These are phyloP conservation scores for Meiosimyza platycephala DNA, from an alignment of 2,888 invertebrate species.

Conservation along the genomic window DNA sequence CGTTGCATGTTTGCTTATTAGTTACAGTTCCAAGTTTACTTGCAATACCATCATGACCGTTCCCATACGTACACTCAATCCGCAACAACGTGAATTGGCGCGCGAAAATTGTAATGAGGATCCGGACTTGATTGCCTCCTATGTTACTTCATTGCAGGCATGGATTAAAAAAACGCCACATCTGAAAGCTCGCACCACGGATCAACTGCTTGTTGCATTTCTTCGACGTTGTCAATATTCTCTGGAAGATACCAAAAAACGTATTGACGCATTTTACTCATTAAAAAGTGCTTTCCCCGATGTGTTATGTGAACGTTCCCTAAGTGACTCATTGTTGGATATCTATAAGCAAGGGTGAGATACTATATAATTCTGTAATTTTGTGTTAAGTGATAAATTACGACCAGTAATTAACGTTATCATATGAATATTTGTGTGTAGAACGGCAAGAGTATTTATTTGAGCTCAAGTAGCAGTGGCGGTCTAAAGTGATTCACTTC, in stretches of 20 bases:
- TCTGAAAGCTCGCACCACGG: conserved; percentile 50
- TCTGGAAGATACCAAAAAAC: conserved; percentile 55
- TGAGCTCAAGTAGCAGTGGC: too few relatives aligned
- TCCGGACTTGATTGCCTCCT: conserved; percentile 40
- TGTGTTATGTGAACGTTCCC: conserved; percentile 50
- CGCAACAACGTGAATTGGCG: conserved; percentile 49
- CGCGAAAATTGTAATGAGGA: conserved; percentile 55
- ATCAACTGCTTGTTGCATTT: conserved; percentile 52
- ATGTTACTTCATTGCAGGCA: conserved; percentile 46
- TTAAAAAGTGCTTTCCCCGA: conserved; percentile 54
- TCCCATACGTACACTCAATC: conserved; percentile 14
- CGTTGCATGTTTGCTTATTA: conserved; percentile 38
- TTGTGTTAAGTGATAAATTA: not conserved
- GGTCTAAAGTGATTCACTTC: too few relatives aligned
- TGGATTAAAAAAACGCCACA: conserved; percentile 56
- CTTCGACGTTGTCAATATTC: conserved; percentile 55
- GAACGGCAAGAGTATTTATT: too few relatives aligned
- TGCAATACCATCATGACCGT: not conserved
- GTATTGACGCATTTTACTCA: conserved; percentile 55
- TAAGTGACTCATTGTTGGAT: conserved; percentile 49
- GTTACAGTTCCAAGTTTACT: not conserved
- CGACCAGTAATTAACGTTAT: not conserved
- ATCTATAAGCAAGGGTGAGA: conserved; percentile 55
- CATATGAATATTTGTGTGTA: too few relatives aligned
- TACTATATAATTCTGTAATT: conserved; percentile 1